phyloP scores from a whole-genome alignment of 2,888 invertebrate genomes.

The Chrysotoxum bicinctum region DNA sequence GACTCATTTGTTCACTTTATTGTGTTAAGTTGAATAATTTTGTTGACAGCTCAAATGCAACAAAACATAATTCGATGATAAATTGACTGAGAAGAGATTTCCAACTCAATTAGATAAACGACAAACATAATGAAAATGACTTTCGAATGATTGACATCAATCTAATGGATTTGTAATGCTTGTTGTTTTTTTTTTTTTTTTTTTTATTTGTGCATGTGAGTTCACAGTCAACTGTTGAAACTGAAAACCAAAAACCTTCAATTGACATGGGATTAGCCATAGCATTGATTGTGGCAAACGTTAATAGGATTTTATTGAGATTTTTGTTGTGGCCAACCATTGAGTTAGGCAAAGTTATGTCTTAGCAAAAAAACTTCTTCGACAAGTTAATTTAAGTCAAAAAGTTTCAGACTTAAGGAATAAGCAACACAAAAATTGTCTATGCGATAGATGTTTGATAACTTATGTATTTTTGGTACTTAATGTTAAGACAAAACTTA shows the following conservation, averaged over 20 bases:
- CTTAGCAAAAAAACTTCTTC: not conserved
- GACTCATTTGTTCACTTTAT: too few relatives aligned
- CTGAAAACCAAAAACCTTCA: not conserved
- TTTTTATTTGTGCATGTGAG: not conserved
- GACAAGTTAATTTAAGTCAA: too few relatives aligned
- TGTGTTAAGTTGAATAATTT: not conserved
- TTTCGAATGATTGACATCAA: slow-evolving; percentile 48
- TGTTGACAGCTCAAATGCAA: not conserved
- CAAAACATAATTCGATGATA: slow-evolving; percentile 3
- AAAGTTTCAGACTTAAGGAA: too few relatives aligned
- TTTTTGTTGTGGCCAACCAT: not conserved
- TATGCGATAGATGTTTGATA: too few relatives aligned
- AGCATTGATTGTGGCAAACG: not conserved
- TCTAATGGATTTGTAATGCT: slow-evolving; percentile 55
- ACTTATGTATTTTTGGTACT: too few relatives aligned
- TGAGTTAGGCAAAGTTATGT: not conserved
- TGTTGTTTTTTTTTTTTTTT: not conserved
- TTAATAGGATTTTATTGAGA: not conserved
- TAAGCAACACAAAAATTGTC: too few relatives aligned
- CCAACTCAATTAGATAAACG: slow-evolving; percentile 18
- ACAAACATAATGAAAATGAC: slow-evolving; percentile 42
- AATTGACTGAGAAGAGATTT: slow-evolving; percentile 2
- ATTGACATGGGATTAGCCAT: not conserved
- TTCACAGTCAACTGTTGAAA: not conserved
- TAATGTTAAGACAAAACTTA: too few relatives aligned